Conservation (phyloP, 2,113 vertebrate species). For the Sebastes schlegelii region DNA sequence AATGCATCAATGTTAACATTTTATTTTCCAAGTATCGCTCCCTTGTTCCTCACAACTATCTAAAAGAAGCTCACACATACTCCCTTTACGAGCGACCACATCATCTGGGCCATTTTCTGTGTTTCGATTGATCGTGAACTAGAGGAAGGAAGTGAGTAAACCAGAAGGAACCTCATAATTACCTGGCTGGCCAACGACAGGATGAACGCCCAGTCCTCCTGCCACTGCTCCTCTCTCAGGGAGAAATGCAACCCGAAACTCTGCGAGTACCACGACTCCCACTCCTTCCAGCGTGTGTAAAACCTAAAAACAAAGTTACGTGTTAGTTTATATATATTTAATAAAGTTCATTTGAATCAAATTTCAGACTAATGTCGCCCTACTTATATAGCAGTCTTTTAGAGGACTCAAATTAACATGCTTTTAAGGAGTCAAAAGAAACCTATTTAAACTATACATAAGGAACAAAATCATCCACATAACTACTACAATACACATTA, state of each 20-base stretch:
- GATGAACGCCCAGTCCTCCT: slow-evolving; percentile 97
- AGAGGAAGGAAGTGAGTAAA: slow-evolving; percentile 15
- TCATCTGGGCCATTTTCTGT: no score
- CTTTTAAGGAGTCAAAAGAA: neutral
- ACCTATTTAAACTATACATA: neutral
- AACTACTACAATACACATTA: neutral
- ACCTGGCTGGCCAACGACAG: slow-evolving; percentile 96
- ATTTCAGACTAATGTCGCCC: neutral
- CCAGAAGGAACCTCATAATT: slow-evolving; percentile 43
- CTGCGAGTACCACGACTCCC: slow-evolving; percentile 97
- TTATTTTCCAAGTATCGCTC: neutral
- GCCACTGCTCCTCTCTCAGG: slow-evolving; percentile 94
- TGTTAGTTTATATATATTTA: neutral
- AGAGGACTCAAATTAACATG: neutral
- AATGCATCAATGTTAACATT: neutral
- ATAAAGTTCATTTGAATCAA: neutral
- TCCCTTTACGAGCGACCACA: neutral
- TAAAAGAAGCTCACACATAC: neutral
- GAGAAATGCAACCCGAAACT: slow-evolving; percentile 97
- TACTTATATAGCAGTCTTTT: neutral
- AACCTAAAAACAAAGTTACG: slow-evolving; percentile 84
- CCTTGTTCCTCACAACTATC: neutral
- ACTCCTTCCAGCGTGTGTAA: slow-evolving; percentile 96
- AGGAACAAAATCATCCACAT: neutral
- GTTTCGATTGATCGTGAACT: neutral